Evolutionary conservation across 2,797 vertebrate genomes (phyloP), one percentile per base, ranked within the genome.

Genomic region (Phoebastria nigripes): DNA sequence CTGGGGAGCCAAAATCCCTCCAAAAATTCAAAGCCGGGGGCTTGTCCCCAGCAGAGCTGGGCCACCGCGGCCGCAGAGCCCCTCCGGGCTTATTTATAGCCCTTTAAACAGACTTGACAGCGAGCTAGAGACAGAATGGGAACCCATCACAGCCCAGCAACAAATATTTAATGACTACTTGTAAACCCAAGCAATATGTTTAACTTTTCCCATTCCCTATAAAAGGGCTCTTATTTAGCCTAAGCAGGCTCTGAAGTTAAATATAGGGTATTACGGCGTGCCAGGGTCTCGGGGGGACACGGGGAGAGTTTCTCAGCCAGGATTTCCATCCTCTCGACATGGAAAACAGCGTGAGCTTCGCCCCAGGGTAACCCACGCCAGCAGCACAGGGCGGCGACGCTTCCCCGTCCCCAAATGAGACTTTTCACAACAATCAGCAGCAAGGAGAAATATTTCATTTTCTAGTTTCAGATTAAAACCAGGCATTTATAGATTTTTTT

Each of bases 91-190:
- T 79, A 76, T 94, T 93, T 77, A 41, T 51, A 26, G 20, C 81
- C 77, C 59, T 90, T 87, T 52, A 76, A 82, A 89, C 46, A 89
- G 83, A 16, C 4, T 24, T 79, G 93, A 41, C 72, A 96, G 80
- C 0, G 0, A 78, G 61, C 81, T 74, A 4, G 44, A 79, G 56
- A 56, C 69, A 69, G 94, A 89, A 8, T 2, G 74, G 89, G 89
- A 96, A 21, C 86, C 92, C 86, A 58, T 35, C 13, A 18, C 52
- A 42, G 80, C 66, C 88, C 81, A 54, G 90, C 62, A 89, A 79
- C 94, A 95, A 92, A 82, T 77, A 82, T 89, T 95, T 92, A 82
- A 91, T 28, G 71, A 26, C 42, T 21, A 1, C 86, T 59, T 96
- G 73, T 93, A 96, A 96, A 93, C 81, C 74, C 78, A 66, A 79